Percentiles rank a stretch among this genome's conserved stretches.
Conservation (phyloP, 2,113 vertebrate species). For the Etheostoma spectabile region DNA sequence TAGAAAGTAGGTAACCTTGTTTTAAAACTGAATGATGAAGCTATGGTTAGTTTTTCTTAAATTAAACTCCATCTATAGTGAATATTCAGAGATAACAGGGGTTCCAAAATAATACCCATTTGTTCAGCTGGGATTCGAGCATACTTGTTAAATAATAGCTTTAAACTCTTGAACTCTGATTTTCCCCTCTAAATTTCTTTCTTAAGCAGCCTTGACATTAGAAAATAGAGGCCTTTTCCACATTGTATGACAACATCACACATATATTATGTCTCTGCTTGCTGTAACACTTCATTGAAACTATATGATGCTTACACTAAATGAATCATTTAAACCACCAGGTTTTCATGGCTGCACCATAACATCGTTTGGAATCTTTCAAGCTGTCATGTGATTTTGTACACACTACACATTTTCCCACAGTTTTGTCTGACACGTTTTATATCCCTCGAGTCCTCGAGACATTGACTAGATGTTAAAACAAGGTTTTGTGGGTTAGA, state of each 20-base stretch:
- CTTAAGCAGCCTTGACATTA: neutral
- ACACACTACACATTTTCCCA: conserved; percentile 29
- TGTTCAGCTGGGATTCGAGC: neutral
- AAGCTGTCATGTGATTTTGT: conserved; percentile 11
- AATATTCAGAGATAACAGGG: neutral
- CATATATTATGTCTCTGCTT: conserved; percentile 27
- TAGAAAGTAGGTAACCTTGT: neutral
- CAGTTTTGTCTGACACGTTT: conserved; percentile 8
- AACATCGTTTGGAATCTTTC: conserved; percentile 13
- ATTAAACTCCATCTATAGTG: neutral
- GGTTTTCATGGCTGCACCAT: conserved; percentile 16
- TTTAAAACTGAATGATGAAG: neutral
- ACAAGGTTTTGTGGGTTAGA: conserved; percentile 16
- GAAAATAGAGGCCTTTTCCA: conserved; percentile 38
- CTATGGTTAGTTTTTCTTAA: neutral
- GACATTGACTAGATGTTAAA: neutral
- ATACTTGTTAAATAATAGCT: conserved; percentile 2
- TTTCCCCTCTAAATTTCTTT: neutral
- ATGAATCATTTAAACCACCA: conserved; percentile 4
- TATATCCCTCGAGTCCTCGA: neutral
- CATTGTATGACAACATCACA: conserved; percentile 10
- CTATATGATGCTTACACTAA: conserved; percentile 25
- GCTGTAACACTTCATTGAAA: conserved; percentile 42
- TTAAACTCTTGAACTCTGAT: conserved; percentile 12
- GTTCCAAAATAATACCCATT: neutral